Percentiles rank a stretch among this genome's conserved stretches.
phyloP scores from a whole-genome alignment of 2,888 invertebrate species.

The Balanococcus diminutus region DNA sequence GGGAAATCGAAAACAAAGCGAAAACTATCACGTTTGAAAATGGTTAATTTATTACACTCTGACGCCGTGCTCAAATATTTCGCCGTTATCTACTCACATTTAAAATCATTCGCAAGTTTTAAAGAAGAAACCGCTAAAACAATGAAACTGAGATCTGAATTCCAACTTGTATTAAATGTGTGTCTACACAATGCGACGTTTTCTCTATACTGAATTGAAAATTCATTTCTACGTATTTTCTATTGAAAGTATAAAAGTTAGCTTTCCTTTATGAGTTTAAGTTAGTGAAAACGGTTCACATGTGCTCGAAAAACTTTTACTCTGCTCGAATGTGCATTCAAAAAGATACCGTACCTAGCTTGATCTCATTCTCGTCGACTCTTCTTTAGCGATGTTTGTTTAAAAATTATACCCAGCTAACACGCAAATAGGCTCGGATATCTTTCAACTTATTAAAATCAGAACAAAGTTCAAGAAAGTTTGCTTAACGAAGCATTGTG shows the following conservation, averaged over 20 bases:
- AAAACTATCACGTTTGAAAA: conserved; percentile 19
- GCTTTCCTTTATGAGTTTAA: conserved; percentile 31
- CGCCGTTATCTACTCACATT: conserved; percentile 22
- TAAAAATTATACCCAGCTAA: conserved; percentile 19
- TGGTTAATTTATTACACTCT: conserved; percentile 23
- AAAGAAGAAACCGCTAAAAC: conserved; percentile 20
- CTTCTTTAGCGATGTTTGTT: conserved; percentile 18
- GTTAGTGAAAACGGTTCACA: conserved; percentile 23
- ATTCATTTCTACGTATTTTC: conserved; percentile 10
- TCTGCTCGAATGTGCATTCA: conserved; percentile 19
- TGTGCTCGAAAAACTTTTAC: conserved; percentile 27
- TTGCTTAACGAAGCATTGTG: conserved; percentile 27
- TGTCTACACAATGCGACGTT: conserved; percentile 27
- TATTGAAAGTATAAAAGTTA: conserved; percentile 26
- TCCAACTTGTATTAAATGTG: conserved; percentile 19
- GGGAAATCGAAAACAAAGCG: conserved; percentile 24
- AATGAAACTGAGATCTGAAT: conserved; percentile 15
- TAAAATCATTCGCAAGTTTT: conserved; percentile 28
- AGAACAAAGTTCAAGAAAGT: conserved; percentile 19
- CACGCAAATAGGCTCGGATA: conserved; percentile 22
- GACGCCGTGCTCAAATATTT: conserved; percentile 28
- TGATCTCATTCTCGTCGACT: background rate
- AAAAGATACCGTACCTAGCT: conserved; percentile 16
- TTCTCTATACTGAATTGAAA: conserved; percentile 27
- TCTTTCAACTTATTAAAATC: conserved; percentile 27